Conservation (phyloP, 2,888 invertebrate species). For the Leptodirus hochenwartii region DNA sequence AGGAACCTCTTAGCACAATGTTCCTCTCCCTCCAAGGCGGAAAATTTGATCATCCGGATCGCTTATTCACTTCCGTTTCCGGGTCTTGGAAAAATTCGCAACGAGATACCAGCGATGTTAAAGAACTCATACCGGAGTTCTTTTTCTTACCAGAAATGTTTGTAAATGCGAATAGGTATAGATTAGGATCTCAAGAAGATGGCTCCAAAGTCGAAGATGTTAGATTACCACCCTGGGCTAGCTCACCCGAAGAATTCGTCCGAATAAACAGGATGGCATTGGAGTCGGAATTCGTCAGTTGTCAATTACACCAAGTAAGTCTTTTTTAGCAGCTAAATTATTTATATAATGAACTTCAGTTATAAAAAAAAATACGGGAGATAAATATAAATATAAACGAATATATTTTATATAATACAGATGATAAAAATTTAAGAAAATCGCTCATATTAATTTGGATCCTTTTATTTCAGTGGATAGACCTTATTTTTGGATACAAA, state of each 20-base stretch:
- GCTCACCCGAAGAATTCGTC: constrained; percentile 94
- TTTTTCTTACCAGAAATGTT: constrained; percentile 99
- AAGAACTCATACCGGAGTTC: constrained; percentile 97
- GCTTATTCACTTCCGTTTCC: constrained; percentile 87
- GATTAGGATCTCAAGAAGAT: constrained; percentile 78
- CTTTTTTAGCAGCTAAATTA: no score
- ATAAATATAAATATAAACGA: no score
- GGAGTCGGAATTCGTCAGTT: constrained; percentile 98
- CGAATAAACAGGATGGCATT: constrained; percentile 94
- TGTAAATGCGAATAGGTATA: constrained; percentile 69
- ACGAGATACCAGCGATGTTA: constrained; percentile 96
- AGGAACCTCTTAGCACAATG: constrained; percentile 99
- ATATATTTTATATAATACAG: no score
- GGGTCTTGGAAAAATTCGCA: constrained; percentile 99
- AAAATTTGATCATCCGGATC: constrained; percentile 96
- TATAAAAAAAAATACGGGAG: no score
- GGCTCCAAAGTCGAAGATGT: constrained; percentile 63
- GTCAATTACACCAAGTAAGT: constrained; percentile 97
- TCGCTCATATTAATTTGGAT: no score
- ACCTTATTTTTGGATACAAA: constrained; percentile 98
- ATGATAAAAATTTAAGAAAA: no score
- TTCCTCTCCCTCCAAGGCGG: constrained; percentile 95
- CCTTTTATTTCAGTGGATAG: no score
- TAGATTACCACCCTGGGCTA: constrained; percentile 91
- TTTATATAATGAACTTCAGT: no score